These are phyloP conservation scores for Cygnus atratus DNA, from an alignment of 2,113 vertebrate genomes.

Conservation along the genomic window DNA sequence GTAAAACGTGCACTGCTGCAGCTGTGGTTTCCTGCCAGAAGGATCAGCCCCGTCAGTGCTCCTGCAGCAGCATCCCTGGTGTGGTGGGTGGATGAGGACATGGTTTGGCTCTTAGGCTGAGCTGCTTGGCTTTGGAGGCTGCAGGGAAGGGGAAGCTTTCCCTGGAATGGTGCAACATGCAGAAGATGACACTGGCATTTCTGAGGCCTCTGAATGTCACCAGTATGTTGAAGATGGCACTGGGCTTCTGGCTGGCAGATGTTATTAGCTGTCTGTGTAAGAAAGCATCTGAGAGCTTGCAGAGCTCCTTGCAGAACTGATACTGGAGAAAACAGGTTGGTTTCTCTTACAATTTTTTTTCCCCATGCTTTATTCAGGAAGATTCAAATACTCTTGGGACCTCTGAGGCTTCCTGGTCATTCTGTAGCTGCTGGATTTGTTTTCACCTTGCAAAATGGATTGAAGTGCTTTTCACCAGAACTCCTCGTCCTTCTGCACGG, in stretches of 20 bases:
- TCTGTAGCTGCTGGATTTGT: neutral
- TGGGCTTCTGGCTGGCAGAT: neutral
- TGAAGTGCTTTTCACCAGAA: constrained; percentile 5
- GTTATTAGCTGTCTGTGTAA: neutral
- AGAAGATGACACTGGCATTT: neutral
- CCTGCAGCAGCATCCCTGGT: neutral
- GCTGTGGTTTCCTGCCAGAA: neutral
- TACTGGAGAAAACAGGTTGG: neutral
- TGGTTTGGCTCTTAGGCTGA: neutral
- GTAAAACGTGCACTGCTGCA: neutral
- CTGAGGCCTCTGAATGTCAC: neutral
- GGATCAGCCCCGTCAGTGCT: neutral
- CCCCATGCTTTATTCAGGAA: neutral
- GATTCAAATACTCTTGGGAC: neutral
- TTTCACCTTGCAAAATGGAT: neutral
- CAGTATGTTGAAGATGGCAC: neutral
- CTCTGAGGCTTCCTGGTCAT: neutral
- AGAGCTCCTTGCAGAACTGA: neutral
- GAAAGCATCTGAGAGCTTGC: neutral
- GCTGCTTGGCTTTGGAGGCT: neutral
- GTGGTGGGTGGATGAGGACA: neutral
- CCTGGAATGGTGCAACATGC: neutral
- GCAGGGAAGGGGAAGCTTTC: neutral
- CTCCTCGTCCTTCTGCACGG: neutral
- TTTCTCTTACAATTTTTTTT: neutral